These are phyloP conservation scores for Archivesica marissinica DNA, from an alignment of 1,140 invertebrate species.

Conservation along the genomic window DNA sequence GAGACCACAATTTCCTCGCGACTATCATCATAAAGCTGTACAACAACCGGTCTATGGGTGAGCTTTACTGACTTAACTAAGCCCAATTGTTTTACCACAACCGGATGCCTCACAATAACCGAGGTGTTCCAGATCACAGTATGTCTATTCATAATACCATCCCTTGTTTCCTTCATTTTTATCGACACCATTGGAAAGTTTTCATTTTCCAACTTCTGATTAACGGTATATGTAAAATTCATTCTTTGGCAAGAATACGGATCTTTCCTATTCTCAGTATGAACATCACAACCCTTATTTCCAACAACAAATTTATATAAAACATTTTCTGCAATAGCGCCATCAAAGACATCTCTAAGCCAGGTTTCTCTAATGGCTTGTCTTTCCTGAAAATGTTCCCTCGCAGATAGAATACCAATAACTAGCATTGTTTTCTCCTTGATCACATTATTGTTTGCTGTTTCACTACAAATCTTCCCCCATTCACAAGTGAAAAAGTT, in stretches of 20 bases:
- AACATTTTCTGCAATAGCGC: neutral
- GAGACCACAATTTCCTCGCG: conserved; percentile 26
- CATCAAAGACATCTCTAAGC: conserved; percentile 45
- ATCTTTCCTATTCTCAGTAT: conserved; percentile 35
- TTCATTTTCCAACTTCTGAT: neutral
- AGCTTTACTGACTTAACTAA: conserved; percentile 7
- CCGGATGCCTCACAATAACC: conserved; percentile 45
- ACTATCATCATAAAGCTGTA: conserved; percentile 31
- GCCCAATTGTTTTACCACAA: conserved; percentile 50
- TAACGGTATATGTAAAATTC: neutral
- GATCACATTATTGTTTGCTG: neutral
- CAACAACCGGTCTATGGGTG: neutral
- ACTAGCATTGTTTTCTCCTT: conserved; percentile 38
- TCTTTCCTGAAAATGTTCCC: conserved; percentile 71
- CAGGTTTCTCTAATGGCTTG: conserved; percentile 72
- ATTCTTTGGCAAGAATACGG: conserved; percentile 33
- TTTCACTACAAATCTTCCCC: too few species aligned
- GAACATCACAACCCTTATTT: conserved; percentile 46
- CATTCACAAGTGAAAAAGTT: neutral
- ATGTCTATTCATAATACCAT: neutral
- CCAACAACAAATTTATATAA: conserved; percentile 60
- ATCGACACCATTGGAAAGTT: neutral
- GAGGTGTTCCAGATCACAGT: conserved; percentile 18
- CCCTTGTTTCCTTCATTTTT: too few species aligned
- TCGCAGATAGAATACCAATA: conserved; percentile 74